Percentiles rank a stretch among this genome's conserved stretches.
phyloP scores from a whole-genome alignment of 2,888 invertebrate genomes.

The Nipponacmea schrenckii region DNA sequence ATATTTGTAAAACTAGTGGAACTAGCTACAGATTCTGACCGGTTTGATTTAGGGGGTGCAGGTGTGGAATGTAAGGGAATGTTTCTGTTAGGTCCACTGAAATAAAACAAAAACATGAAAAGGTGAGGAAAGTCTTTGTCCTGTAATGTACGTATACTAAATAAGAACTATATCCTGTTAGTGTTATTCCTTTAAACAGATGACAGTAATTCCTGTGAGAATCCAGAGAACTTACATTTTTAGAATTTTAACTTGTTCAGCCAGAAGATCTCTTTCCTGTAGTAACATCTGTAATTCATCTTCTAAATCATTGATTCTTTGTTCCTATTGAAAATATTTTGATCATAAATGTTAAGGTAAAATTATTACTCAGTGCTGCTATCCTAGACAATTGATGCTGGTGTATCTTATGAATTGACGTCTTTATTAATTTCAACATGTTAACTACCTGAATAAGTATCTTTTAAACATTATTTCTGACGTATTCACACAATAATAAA shows the following conservation, averaged over 20 bases:
- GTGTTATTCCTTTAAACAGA: too few relatives aligned
- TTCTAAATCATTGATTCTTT: conserved; percentile 44
- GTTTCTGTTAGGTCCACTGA: conserved; percentile 2
- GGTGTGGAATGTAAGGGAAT: conserved; percentile 12
- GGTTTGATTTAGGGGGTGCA: neutral
- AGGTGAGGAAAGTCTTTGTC: neutral
- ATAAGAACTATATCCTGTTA: too few relatives aligned
- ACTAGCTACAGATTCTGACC: conserved; percentile 5
- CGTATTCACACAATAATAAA: too few relatives aligned
- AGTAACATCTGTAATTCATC: conserved; percentile 38
- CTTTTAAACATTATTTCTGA: too few relatives aligned
- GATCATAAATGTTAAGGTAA: too few relatives aligned
- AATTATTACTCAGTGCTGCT: too few relatives aligned
- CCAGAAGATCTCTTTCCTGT: conserved; percentile 41
- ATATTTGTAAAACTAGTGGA: neutral
- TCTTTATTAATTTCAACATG: too few relatives aligned
- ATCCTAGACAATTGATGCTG: too few relatives aligned
- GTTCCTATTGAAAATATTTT: conserved; percentile 36
- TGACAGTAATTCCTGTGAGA: too few relatives aligned
- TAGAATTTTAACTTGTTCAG: conserved; percentile 40
- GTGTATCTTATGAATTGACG: too few relatives aligned
- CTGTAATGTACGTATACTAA: too few relatives aligned
- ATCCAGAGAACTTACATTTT: conserved; percentile 35
- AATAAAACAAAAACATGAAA: neutral
- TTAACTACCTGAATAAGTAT: too few relatives aligned